Percentiles rank a stretch among this genome's conserved stretches.
Conservation (phyloP, 2,888 invertebrate species). For the Macrosoma leucophasiata region DNA sequence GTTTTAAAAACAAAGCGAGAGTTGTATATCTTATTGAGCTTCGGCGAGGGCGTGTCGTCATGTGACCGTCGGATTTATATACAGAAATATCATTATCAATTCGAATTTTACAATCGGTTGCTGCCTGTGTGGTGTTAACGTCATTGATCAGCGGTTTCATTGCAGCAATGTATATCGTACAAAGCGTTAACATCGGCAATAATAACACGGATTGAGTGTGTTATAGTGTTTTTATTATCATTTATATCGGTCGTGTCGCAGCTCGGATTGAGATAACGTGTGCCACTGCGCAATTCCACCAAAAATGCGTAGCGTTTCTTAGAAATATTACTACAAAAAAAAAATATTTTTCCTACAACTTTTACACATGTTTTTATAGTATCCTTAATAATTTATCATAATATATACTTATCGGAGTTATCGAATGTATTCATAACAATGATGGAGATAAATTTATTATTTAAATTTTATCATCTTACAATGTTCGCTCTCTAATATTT, state of each 20-base stretch:
- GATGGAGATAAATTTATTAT: no score
- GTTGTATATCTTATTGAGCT: constrained; percentile 12
- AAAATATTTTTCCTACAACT: no score
- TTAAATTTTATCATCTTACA: no score
- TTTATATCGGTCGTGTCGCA: constrained; percentile 54
- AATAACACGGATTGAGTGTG: constrained; percentile 19
- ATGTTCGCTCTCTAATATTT: no score
- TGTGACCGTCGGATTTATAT: constrained; percentile 2
- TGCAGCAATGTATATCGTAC: constrained; percentile 15
- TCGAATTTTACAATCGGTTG: background rate
- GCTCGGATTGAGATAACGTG: constrained; percentile 51
- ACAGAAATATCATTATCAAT: background rate
- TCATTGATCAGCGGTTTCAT: no score
- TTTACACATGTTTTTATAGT: no score
- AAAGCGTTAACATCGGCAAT: constrained; percentile 10
- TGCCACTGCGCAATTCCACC: constrained; percentile 58
- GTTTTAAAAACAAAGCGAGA: constrained; percentile 7
- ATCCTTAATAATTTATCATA: no score
- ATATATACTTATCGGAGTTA: no score
- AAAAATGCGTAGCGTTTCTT: constrained; percentile 42
- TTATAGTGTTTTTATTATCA: constrained; percentile 53
- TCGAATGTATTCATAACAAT: no score
- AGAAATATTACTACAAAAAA: constrained; percentile 29
- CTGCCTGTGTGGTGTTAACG: no score
- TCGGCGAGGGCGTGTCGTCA: constrained; percentile 8